Evolutionary conservation across 2,797 vertebrate genomes (phyloP).

Genomic region (Trematomus bernacchii): DNA sequence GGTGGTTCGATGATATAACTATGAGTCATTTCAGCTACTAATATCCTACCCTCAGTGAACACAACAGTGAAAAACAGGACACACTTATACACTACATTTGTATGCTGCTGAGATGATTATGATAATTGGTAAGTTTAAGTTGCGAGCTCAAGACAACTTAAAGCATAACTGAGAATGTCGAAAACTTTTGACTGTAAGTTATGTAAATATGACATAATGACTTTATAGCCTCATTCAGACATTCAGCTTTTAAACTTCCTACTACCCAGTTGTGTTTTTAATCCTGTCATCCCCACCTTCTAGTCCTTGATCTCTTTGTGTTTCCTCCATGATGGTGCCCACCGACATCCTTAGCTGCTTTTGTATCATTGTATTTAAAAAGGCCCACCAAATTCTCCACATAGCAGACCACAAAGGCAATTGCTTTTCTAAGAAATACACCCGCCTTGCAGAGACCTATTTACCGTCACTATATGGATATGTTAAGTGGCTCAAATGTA

Average conservation of each 20-base stretch:
- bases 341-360: constrained; percentile 47
- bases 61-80: constrained; percentile 28
- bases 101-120: not conserved
- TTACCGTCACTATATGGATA: constrained; percentile 31
- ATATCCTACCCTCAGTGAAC: constrained; percentile 16
- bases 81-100: constrained; percentile 1
- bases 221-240: not conserved
- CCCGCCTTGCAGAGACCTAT: constrained; percentile 45
- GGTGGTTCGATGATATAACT: not conserved
- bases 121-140: constrained; percentile 11
- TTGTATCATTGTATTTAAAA: constrained; percentile 52
- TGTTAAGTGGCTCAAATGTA: constrained; percentile 45
- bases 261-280: not conserved
- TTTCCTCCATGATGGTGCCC: constrained; percentile 41
- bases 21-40: constrained; percentile 23
- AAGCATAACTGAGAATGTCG: constrained; percentile 16
- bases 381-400: constrained; percentile 35
- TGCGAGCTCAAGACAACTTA: constrained; percentile 3
- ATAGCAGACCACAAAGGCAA: constrained; percentile 44
- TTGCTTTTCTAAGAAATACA: constrained; percentile 34
- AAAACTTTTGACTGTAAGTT: not conserved
- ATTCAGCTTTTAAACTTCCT: constrained; percentile 28
- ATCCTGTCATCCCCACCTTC: constrained; percentile 50
- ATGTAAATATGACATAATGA: not conserved
- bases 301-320: constrained; percentile 32